A percentile compares a stretch with the other conserved stretches of the same genome.
These are phyloP conservation scores for Machimus atricapillus DNA, from an alignment of 2,888 invertebrate species.

Conservation along the genomic window DNA sequence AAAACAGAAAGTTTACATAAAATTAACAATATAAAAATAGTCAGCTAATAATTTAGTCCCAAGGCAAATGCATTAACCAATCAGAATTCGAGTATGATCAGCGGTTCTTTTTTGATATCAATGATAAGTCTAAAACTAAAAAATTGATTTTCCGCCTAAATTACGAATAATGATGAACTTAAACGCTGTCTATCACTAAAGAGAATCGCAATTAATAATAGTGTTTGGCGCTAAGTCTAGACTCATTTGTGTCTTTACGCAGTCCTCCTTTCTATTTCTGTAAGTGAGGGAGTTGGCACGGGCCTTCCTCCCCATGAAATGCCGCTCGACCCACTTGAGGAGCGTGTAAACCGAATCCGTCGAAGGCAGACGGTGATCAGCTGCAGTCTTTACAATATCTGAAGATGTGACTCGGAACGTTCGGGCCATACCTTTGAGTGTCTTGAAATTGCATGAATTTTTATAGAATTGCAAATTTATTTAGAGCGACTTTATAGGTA, in stretches of 20 bases:
- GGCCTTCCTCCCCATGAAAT: slow-evolving; percentile 80
- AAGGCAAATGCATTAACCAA: neutral
- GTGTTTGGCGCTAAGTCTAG: slow-evolving; percentile 64
- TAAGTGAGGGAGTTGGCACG: slow-evolving; percentile 73
- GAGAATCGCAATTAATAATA: slow-evolving; percentile 54
- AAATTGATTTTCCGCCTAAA: neutral
- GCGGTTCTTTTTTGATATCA: neutral
- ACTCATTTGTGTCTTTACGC: slow-evolving; percentile 81
- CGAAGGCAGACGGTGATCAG: slow-evolving; percentile 84
- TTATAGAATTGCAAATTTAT: neutral
- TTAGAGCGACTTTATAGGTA: slow-evolving; percentile 13
- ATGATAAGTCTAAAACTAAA: neutral
- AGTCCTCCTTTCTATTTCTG: slow-evolving; percentile 71
- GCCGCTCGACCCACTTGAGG: slow-evolving; percentile 89
- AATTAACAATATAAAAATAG: neutral
- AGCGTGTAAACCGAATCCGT: slow-evolving; percentile 89
- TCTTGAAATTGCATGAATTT: slow-evolving; percentile 64
- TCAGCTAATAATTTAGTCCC: slow-evolving; percentile 23
- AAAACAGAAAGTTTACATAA: neutral
- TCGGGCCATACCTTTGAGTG: slow-evolving; percentile 90
- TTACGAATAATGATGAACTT: neutral
- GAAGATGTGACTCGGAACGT: slow-evolving; percentile 89
- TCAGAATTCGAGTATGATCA: neutral
- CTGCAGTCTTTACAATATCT: slow-evolving; percentile 83
- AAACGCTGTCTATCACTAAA: slow-evolving; percentile 47